Evolutionary conservation across 1,140 invertebrate species (phyloP).

Genomic region (Ctenoplectra terminalis): DNA sequence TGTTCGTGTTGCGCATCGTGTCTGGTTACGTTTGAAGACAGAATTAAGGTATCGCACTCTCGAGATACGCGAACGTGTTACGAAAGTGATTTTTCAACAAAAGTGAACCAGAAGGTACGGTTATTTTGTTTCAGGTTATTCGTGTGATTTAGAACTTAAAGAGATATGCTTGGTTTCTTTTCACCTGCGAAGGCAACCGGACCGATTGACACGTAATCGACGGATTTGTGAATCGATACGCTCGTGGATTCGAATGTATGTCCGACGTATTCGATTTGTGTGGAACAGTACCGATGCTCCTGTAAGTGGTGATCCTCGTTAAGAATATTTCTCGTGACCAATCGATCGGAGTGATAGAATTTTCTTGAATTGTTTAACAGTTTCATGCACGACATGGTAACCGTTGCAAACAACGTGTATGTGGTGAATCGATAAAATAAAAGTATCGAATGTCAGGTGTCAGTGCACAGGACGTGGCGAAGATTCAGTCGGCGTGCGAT

Average conservation of each 20-base stretch:
- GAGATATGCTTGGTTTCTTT: background rate
- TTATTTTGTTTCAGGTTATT: background rate
- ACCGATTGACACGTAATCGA: background rate
- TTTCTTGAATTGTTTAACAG: constrained; percentile 52
- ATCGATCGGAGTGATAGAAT: constrained; percentile 24
- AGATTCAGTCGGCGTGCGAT: background rate
- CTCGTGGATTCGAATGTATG: background rate
- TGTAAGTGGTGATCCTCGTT: background rate
- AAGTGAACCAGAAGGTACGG: background rate
- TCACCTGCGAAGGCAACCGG: background rate
- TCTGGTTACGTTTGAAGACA: background rate
- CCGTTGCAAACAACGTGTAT: background rate
- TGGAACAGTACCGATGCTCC: background rate
- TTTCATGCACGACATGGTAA: constrained; percentile 29
- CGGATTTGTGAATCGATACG: background rate
- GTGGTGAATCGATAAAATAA: constrained; percentile 10
- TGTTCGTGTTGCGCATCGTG: no score
- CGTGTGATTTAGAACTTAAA: no score
- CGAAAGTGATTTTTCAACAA: no score
- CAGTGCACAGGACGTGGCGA: background rate
- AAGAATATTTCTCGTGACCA: constrained; percentile 2
- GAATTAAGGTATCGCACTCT: background rate
- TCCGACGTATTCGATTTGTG: no score
- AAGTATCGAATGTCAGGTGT: constrained; percentile 26
- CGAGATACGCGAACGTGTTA: background rate